Percentiles rank a stretch among this genome's conserved stretches.
These are phyloP conservation scores for Ostrea edulis DNA, from an alignment of 1,140 invertebrate genomes.

Conservation along the genomic window DNA sequence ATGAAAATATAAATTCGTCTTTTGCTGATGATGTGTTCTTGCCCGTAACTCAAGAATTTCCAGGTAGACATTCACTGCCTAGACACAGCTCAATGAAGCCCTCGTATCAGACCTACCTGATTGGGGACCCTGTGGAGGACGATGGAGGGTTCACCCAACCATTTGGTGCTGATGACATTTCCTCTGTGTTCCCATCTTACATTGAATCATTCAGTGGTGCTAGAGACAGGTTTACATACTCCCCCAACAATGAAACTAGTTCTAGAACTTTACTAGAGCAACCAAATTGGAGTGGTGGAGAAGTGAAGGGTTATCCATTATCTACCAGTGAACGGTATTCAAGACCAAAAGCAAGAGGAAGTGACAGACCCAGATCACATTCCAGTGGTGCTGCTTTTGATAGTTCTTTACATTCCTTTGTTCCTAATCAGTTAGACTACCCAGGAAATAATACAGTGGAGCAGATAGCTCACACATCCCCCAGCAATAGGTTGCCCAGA, in stretches of 20 bases:
- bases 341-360: slow-evolving; percentile 12
- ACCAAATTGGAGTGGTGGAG: slow-evolving; percentile 42
- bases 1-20: slow-evolving; percentile 61
- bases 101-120: slow-evolving; percentile 65
- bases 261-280: slow-evolving; percentile 19
- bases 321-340: neutral
- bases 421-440: slow-evolving; percentile 21
- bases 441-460: slow-evolving; percentile 55
- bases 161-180: slow-evolving; percentile 70
- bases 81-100: slow-evolving; percentile 72
- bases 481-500: slow-evolving; percentile 52
- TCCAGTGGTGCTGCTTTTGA: slow-evolving; percentile 25
- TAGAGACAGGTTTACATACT: slow-evolving; percentile 44
- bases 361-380: slow-evolving; percentile 34
- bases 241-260: slow-evolving; percentile 18
- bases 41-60: slow-evolving; percentile 35
- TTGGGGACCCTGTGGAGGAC: slow-evolving; percentile 58
- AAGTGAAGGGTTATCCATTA: neutral
- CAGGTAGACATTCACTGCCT: slow-evolving; percentile 58
- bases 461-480: slow-evolving; percentile 48
- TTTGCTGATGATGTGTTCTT: slow-evolving; percentile 67
- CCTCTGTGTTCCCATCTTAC: slow-evolving; percentile 73
- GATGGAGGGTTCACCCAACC: slow-evolving; percentile 44
- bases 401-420: slow-evolving; percentile 39
- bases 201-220: slow-evolving; percentile 42